These are phyloP conservation scores for Melipona beecheii DNA, from an alignment of 2,888 invertebrate species.

Conservation along the genomic window DNA sequence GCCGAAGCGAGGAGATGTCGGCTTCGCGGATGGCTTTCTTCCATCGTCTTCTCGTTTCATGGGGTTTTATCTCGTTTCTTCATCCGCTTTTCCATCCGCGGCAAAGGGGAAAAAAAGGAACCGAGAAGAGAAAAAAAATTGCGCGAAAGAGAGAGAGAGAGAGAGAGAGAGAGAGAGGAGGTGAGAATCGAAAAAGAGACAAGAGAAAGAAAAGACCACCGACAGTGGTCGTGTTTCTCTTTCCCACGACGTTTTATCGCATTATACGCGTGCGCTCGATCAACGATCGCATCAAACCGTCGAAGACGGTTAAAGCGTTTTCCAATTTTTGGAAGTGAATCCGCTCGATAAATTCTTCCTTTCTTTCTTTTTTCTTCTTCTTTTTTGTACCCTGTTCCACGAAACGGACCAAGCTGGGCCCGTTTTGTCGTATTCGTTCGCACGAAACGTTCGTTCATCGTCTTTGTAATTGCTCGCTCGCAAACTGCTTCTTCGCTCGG, in stretches of 20 bases:
- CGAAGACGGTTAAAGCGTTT: neutral
- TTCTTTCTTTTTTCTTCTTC: neutral
- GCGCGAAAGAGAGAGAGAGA: neutral
- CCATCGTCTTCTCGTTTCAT: conserved; percentile 52
- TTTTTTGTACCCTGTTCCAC: too few relatives aligned
- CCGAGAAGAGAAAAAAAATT: too few relatives aligned
- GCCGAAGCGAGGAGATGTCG: conserved; percentile 46
- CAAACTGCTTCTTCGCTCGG: neutral
- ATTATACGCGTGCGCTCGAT: conserved; percentile 8
- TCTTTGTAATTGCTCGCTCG: conserved; percentile 1
- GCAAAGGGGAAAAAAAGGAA: neutral
- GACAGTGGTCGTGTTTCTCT: neutral
- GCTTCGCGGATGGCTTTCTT: conserved; percentile 52
- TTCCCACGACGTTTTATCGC: conserved; percentile 1
- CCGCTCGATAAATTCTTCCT: neutral
- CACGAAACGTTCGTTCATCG: neutral
- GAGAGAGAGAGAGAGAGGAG: neutral
- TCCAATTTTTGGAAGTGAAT: conserved; percentile 5
- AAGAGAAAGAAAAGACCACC: neutral
- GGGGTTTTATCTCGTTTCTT: conserved; percentile 60
- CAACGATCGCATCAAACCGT: conserved; percentile 1
- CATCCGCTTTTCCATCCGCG: conserved; percentile 39
- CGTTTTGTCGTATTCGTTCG: neutral
- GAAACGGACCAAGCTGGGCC: neutral
- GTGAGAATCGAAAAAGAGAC: neutral